Evolutionary conservation across 2,888 invertebrate genomes (phyloP).

Genomic region (Dolichomitus sp.): DNA sequence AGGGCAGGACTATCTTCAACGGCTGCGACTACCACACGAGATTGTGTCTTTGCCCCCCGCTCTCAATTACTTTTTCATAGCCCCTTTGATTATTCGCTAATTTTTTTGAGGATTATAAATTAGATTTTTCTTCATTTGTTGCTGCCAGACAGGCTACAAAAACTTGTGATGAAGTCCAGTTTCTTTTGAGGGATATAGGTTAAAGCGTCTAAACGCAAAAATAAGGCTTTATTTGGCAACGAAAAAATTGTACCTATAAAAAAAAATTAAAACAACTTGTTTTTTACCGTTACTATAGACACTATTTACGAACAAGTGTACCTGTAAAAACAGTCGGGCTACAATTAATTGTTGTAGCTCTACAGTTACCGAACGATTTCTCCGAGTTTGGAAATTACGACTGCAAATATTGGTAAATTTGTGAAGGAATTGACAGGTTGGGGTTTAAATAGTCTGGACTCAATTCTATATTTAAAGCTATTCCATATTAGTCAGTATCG

Average conservation of each 20-base stretch:
- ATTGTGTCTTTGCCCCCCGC: conserved; percentile 32
- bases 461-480: conserved; percentile 8
- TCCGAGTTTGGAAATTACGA: not conserved
- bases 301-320: too few relatives aligned
- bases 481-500: not conserved
- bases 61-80: not conserved
- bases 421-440: not conserved
- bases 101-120: not conserved
- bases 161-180: not conserved
- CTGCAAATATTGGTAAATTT: not conserved
- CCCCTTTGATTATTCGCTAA: not conserved
- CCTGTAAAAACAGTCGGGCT: too few relatives aligned
- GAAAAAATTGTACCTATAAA: too few relatives aligned
- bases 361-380: too few relatives aligned
- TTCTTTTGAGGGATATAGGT: not conserved
- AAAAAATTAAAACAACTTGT: too few relatives aligned
- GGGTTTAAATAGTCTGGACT: not conserved
- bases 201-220: too few relatives aligned
- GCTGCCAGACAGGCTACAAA: not conserved
- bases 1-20: conserved; percentile 79
- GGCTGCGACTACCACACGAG: conserved; percentile 22
- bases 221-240: too few relatives aligned
- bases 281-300: too few relatives aligned
- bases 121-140: not conserved
- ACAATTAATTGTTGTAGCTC: too few relatives aligned